Evolutionary conservation across 2,888 invertebrate genomes (phyloP).

Genomic region (Neria commutata): DNA sequence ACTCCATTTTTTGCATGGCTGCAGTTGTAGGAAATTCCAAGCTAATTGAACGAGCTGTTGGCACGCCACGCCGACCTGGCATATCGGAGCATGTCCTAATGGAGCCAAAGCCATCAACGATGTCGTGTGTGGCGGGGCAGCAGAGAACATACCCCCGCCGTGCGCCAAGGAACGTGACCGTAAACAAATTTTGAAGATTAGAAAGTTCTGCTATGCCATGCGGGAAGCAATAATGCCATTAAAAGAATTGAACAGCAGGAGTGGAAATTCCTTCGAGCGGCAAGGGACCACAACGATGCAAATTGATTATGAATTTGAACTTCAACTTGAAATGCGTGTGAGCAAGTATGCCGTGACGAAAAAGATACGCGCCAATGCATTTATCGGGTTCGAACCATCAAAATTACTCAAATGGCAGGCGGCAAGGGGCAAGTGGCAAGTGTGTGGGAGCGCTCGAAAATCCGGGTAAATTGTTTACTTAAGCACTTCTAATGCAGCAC

Average conservation of each 20-base stretch:
- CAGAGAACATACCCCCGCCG: conserved; percentile 1
- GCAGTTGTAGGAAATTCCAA: conserved; percentile 16
- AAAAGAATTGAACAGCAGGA: background rate
- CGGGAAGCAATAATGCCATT: conserved; percentile 25
- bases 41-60: conserved; percentile 22
- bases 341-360: too few relatives aligned
- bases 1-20: too few relatives aligned
- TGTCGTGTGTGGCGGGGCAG: background rate
- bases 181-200: conserved; percentile 37
- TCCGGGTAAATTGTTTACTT: conserved; percentile 21
- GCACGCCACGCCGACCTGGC: background rate
- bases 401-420: conserved; percentile 25
- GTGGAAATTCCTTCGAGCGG: background rate
- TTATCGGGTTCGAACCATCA: too few relatives aligned
- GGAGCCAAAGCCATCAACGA: conserved; percentile 13
- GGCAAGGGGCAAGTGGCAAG: conserved; percentile 31
- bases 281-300: background rate
- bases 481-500: conserved; percentile 25
- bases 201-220: conserved; percentile 1
- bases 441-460: conserved; percentile 4
- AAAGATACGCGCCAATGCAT: too few relatives aligned
- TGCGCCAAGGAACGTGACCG: conserved; percentile 35
- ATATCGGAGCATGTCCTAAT: conserved; percentile 7
- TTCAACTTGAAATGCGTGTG: conserved; percentile 36
- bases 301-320: conserved; percentile 4